Conservation (phyloP, 2,113 vertebrate genomes). For the Varanus komodoensis region DNA sequence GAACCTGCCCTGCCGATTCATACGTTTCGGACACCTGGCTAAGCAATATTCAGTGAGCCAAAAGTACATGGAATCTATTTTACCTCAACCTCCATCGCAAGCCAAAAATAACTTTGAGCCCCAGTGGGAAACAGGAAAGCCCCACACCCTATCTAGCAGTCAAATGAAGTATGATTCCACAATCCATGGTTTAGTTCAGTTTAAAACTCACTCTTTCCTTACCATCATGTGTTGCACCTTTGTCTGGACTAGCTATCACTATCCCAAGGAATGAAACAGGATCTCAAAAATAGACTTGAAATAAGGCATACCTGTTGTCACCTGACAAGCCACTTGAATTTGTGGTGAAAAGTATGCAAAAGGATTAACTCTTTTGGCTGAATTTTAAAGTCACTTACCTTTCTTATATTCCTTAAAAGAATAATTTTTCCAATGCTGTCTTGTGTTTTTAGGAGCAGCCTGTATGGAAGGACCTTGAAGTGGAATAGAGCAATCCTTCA, state of each 20-base stretch:
- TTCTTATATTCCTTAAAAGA: background rate
- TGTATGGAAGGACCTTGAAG: background rate
- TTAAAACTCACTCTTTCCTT: conserved; percentile 26
- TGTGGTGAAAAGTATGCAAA: background rate
- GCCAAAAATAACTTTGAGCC: conserved; percentile 68
- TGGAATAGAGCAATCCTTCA: too few relatives aligned
- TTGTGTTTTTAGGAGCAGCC: background rate
- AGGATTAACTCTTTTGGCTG: background rate
- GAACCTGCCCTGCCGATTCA: conserved; percentile 48
- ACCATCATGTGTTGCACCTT: conserved; percentile 33
- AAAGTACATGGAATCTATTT: conserved; percentile 62
- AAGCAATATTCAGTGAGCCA: conserved; percentile 39
- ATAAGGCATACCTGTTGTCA: conserved; percentile 66
- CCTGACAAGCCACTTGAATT: conserved; percentile 54
- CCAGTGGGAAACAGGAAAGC: conserved; percentile 53
- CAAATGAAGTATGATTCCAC: conserved; percentile 60
- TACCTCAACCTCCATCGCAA: conserved; percentile 43
- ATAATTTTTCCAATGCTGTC: background rate
- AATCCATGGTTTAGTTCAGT: conserved; percentile 1
- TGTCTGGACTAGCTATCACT: conserved; percentile 9
- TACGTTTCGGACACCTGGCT: conserved; percentile 56
- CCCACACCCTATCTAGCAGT: conserved; percentile 2
- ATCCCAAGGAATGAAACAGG: conserved; percentile 29
- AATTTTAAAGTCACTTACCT: background rate
- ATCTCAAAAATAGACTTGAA: conserved; percentile 60